A percentile compares a stretch with the other conserved stretches of the same genome.
phyloP scores from a whole-genome alignment of 2,888 invertebrate genomes.

The Cepaea hortensis region DNA sequence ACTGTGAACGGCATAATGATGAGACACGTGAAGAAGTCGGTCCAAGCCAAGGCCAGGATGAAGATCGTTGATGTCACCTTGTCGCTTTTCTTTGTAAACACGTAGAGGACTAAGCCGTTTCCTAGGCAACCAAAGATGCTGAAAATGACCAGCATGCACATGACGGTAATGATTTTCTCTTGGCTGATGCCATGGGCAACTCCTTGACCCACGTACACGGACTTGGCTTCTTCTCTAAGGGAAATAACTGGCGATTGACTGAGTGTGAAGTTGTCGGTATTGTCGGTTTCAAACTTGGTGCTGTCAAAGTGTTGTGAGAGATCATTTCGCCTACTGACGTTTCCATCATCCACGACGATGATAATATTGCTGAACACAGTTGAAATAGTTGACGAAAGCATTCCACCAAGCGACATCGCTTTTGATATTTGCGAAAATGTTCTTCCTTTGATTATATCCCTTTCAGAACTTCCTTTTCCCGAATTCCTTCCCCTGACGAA shows the following conservation, averaged over 20 bases:
- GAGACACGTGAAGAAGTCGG: constrained; percentile 56
- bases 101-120: constrained; percentile 72
- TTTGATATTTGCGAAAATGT: too few species aligned
- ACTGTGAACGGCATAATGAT: constrained; percentile 56
- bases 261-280: not conserved
- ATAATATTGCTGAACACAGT: constrained; percentile 32
- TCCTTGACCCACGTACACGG: not conserved
- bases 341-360: constrained; percentile 28
- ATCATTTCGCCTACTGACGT: not conserved
- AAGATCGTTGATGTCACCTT: constrained; percentile 66
- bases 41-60: constrained; percentile 60
- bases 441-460: not conserved
- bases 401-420: constrained; percentile 19
- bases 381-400: constrained; percentile 26
- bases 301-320: not conserved
- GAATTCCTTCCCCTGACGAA: not conserved
- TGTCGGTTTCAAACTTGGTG: not conserved
- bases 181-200: not conserved
- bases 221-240: not conserved
- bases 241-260: not conserved
- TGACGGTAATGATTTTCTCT: constrained; percentile 52
- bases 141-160: constrained; percentile 66
- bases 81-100: constrained; percentile 67
- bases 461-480: not conserved
- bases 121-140: constrained; percentile 70